A percentile compares a stretch with the other conserved stretches of the same genome.
Evolutionary conservation across 2,888 invertebrate species (phyloP).

Genomic region (Orchesellides sinensis): DNA sequence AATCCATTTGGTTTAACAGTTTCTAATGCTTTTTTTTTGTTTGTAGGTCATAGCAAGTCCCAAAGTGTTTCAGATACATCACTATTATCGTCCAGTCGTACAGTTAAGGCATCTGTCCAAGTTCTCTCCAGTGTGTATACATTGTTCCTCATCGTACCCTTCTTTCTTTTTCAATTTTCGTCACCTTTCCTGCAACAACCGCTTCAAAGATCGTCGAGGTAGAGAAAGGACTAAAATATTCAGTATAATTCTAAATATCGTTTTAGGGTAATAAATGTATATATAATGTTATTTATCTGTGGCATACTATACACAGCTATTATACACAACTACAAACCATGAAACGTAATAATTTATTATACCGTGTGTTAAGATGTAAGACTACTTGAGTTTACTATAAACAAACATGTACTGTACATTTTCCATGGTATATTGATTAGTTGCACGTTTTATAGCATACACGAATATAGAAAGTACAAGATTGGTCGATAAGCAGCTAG

Average conservation of each 20-base stretch:
- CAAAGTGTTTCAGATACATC: slow-evolving; percentile 71
- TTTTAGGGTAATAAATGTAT: neutral
- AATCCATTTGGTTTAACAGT: too few relatives aligned
- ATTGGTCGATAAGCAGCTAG: too few relatives aligned
- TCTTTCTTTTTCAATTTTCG: slow-evolving; percentile 57
- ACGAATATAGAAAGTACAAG: too few relatives aligned
- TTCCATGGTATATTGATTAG: too few relatives aligned
- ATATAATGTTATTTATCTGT: neutral
- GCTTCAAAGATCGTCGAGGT: slow-evolving; percentile 49
- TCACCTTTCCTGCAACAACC: slow-evolving; percentile 39
- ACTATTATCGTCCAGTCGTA: slow-evolving; percentile 64
- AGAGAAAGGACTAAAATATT: slow-evolving; percentile 25
- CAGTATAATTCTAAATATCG: neutral
- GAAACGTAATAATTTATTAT: too few relatives aligned
- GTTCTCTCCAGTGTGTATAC: slow-evolving; percentile 55
- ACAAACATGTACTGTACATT: too few relatives aligned
- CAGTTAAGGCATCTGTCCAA: slow-evolving; percentile 72
- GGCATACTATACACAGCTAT: too few relatives aligned
- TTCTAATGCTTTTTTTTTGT: slow-evolving; percentile 28
- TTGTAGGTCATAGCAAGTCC: slow-evolving; percentile 71
- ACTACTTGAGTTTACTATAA: too few relatives aligned
- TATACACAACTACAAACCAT: too few relatives aligned
- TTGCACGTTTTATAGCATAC: too few relatives aligned
- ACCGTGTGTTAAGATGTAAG: too few relatives aligned
- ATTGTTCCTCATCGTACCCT: slow-evolving; percentile 58